phyloP scores from a whole-genome alignment of 2,113 vertebrate species.

The Astur gentilis region DNA sequence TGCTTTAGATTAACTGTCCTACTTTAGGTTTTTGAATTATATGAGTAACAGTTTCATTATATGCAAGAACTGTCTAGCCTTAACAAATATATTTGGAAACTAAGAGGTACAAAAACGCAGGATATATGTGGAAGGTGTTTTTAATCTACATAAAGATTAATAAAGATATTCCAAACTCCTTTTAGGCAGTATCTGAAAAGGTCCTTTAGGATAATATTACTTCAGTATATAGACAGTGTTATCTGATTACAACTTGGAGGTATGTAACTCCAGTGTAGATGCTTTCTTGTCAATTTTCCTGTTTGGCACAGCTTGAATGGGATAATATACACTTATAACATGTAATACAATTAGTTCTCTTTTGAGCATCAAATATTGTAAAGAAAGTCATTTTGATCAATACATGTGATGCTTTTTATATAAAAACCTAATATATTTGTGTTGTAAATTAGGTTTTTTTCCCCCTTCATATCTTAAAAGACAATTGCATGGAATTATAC shows the following conservation, averaged over 20 bases:
- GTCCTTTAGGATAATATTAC: neutral
- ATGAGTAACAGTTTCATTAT: slow-evolving; percentile 25
- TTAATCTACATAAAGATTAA: slow-evolving; percentile 25
- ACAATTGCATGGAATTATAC: slow-evolving; percentile 68
- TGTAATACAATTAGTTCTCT: slow-evolving; percentile 65
- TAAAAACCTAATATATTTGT: slow-evolving; percentile 67
- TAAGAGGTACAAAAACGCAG: neutral
- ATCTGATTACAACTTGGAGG: slow-evolving; percentile 21
- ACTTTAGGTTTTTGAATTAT: slow-evolving; percentile 31
- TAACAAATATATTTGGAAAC: neutral
- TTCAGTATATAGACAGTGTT: neutral
- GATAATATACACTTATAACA: slow-evolving; percentile 65
- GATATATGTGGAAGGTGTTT: neutral
- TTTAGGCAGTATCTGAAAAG: neutral
- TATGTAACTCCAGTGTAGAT: slow-evolving; percentile 21
- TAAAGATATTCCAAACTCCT: neutral
- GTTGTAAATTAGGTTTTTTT: slow-evolving; percentile 67
- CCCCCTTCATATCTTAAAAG: slow-evolving; percentile 65
- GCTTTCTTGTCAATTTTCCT: slow-evolving; percentile 64
- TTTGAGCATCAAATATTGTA: slow-evolving; percentile 68
- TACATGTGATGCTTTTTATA: slow-evolving; percentile 64
- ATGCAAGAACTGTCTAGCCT: neutral
- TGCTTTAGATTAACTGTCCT: slow-evolving; percentile 24
- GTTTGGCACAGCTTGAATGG: slow-evolving; percentile 65
- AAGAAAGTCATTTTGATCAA: slow-evolving; percentile 74